A percentile compares a stretch with the other conserved stretches of the same genome.
Conservation (phyloP, 2,797 vertebrate genomes). For the Sylvia borin region DNA sequence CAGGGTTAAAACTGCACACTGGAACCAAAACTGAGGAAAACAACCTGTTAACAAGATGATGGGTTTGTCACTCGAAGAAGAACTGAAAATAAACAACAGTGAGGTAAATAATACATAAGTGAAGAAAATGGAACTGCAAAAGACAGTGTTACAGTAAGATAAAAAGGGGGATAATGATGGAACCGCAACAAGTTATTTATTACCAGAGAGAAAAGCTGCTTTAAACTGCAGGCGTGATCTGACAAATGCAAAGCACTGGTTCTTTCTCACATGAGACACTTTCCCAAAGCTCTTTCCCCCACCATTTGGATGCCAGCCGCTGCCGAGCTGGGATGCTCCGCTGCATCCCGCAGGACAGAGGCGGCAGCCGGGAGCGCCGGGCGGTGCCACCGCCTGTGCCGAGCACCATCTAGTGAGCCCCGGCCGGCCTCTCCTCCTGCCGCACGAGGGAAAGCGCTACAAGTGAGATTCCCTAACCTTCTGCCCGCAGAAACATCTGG, state of each 20-base stretch:
- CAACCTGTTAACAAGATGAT: background rate
- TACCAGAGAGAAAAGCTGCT: background rate
- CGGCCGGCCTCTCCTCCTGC: fast-evolving
- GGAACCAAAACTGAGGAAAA: background rate
- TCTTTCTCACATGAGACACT: background rate
- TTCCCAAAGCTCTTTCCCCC: background rate
- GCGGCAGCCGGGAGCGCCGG: fast-evolving
- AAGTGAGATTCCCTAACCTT: fast-evolving
- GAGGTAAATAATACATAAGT: background rate
- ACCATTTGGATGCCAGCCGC: background rate
- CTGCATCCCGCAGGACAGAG: fast-evolving
- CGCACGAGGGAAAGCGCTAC: fast-evolving
- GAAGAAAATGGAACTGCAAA: background rate
- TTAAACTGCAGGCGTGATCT: background rate
- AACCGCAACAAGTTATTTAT: background rate
- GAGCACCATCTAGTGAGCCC: conserved; percentile 56
- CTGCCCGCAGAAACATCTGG: background rate
- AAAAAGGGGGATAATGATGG: background rate
- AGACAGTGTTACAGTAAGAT: background rate
- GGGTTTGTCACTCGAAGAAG: background rate
- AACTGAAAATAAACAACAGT: background rate
- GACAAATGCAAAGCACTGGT: background rate
- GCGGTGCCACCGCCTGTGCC: background rate
- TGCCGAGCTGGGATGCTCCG: background rate
- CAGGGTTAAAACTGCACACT: background rate